A percentile compares a stretch with the other conserved stretches of the same genome.
These are phyloP conservation scores for Enteromius trimaculatus DNA, from an alignment of 2,797 vertebrate species.

Conservation along the genomic window DNA sequence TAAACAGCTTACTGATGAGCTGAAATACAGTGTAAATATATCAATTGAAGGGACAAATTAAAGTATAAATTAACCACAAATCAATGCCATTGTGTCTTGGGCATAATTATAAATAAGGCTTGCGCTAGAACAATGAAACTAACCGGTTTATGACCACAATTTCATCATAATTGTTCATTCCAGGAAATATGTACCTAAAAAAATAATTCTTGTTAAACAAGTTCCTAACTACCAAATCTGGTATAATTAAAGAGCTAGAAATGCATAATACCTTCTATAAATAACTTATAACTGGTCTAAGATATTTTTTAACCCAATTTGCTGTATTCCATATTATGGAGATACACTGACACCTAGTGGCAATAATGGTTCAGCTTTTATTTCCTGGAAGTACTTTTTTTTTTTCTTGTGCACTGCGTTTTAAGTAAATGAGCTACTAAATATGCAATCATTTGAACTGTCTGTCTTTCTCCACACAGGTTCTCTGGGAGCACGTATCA, in stretches of 20 bases:
- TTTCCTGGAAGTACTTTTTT: neutral
- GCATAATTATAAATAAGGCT: neutral
- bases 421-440: neutral
- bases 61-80: neutral
- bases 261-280: neutral
- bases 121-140: neutral
- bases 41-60: neutral
- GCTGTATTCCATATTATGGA: neutral
- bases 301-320: neutral
- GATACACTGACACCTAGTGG: constrained; percentile 62
- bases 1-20: neutral
- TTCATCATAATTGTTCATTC: neutral
- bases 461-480: constrained; percentile 72
- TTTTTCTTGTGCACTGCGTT: neutral
- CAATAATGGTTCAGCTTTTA: constrained; percentile 13
- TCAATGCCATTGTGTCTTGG: neutral
- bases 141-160: neutral
- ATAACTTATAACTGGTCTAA: neutral
- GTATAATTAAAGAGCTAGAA: neutral
- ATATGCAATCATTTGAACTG: neutral
- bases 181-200: neutral
- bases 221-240: neutral
- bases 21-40: neutral
- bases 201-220: too few species aligned
- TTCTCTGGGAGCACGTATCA: constrained; percentile 89